phyloP scores from a whole-genome alignment of 2,797 vertebrate species.

The Geotrypetes seraphini region DNA sequence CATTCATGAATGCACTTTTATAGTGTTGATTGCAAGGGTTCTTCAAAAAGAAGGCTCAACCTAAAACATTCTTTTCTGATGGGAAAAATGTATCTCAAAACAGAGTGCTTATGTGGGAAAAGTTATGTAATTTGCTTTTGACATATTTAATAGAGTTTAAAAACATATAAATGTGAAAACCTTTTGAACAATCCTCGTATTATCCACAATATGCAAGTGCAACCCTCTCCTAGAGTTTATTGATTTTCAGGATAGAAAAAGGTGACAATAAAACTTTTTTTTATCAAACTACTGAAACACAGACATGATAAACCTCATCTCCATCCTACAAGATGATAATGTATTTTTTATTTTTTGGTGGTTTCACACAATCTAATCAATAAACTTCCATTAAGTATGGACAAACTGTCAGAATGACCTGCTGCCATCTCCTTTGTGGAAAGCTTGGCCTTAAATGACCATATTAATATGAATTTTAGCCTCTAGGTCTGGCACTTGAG shows the following conservation, averaged over 20 bases:
- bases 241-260: constrained; percentile 54
- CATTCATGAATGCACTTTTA: constrained; percentile 13
- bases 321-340: constrained; percentile 55
- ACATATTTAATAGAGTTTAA: too few species aligned
- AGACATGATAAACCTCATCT: constrained; percentile 51
- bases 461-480: constrained; percentile 76
- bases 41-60: too few species aligned
- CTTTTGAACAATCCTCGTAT: too few species aligned
- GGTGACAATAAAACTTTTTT: constrained; percentile 35
- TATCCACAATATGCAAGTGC: too few species aligned
- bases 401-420: constrained; percentile 57
- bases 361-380: constrained; percentile 73
- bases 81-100: too few species aligned
- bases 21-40: too few species aligned
- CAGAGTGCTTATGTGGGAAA: too few species aligned
- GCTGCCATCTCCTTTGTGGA: constrained; percentile 56
- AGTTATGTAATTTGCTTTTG: too few species aligned
- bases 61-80: too few species aligned
- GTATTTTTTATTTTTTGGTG: constrained; percentile 68
- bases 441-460: constrained; percentile 51
- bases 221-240: constrained; percentile 56
- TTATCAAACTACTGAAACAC: constrained; percentile 48
- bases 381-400: constrained; percentile 80
- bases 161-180: too few species aligned
- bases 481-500: constrained; percentile 58